Base-by-base conservation (phyloP, 2,113 vertebrate species). In the Symphodus melops region DNA sequence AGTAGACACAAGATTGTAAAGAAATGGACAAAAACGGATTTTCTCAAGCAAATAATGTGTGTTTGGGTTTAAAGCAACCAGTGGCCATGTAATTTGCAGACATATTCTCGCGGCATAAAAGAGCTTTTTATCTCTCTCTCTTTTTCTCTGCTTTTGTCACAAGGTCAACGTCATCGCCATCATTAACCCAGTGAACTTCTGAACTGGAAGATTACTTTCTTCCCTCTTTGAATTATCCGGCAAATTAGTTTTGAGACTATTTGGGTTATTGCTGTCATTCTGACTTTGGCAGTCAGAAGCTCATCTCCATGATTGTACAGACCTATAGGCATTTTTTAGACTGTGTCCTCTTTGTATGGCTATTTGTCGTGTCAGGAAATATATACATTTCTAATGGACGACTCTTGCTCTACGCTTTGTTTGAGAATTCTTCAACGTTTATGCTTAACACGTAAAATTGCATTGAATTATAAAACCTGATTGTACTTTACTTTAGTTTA, bases 191-290 rank as follows among this genome's bases (percentile, higher is more conserved):
- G 62, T 82, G 86, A 90, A 86, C 87, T 84, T 59, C 65, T 85
- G 89, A 86, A 75, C 83, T 69, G 46, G 20, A 56, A 77, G 71
- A 79, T 75, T 55, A 65, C 49, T 19, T 48, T 77, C 48, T 76
- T 56, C 62, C 78, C 79, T 60, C 71, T 61, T 73, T 68, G 86
- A 89, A 89, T 92, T 86, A 90, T 82, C 81, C 80, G 65, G 77
- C 64, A 88, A 92, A 93, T 92, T 85, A 91, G 78, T 84, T 81
- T 70, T 66, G 76, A 88, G 70, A 86, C 75, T 82, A 80, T 60
- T 23, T 74, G 80, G 77, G 72, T 85, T 79, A 92, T 92, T 86
- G 88, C 77, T 72, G 56, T 57, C 16, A 21, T 72, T 59, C 60
- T 78, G 53, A 84, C 57, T 46, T 82, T 62, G 7, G 48, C 17